These are phyloP conservation scores for Ploceus nigricollis DNA, from an alignment of 2,113 vertebrate genomes.

Conservation along the genomic window DNA sequence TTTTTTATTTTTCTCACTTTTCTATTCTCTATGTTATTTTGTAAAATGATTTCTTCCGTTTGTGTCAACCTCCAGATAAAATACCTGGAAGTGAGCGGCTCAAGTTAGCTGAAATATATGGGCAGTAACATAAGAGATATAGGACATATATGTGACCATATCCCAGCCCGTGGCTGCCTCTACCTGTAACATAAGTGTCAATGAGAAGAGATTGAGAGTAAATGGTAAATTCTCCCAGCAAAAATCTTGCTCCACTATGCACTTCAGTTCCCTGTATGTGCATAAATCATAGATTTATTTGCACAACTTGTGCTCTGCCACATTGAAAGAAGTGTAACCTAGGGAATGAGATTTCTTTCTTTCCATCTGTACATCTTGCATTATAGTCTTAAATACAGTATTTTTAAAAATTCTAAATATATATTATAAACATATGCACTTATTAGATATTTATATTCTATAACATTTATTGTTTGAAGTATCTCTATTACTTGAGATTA, in stretches of 20 bases:
- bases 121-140: background rate
- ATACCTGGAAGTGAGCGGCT: background rate
- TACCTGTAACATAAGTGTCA: background rate
- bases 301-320: background rate
- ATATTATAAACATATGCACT: background rate
- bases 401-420: background rate
- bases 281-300: background rate
- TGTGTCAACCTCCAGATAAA: background rate
- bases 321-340: background rate
- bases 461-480: background rate
- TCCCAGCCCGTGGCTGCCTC: accelerated
- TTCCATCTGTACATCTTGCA: background rate
- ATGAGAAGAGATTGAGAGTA: background rate
- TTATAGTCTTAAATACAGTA: background rate
- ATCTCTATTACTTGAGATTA: background rate
- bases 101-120: accelerated
- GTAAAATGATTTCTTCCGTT: background rate
- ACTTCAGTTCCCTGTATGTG: background rate
- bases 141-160: background rate
- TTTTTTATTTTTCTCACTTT: background rate
- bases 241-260: background rate
- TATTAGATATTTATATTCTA: background rate
- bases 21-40: background rate
- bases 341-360: background rate
- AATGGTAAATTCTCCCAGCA: background rate